Evolutionary conservation across 2,113 vertebrate species (phyloP).

Genomic region (Clarias macrocephalus): DNA sequence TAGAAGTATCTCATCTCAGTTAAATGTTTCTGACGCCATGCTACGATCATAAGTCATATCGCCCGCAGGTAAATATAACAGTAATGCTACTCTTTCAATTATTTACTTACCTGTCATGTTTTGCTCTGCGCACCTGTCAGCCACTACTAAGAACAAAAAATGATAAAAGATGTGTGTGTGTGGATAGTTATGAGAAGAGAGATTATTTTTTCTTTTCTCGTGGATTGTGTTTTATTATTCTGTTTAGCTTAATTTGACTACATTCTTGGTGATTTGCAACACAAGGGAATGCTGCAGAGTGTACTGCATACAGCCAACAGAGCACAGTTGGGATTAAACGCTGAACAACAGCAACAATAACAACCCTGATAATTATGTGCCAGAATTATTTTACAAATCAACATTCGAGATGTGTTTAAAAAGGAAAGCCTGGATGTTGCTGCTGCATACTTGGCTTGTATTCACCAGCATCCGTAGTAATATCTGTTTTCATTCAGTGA

Average conservation of each 20-base stretch:
- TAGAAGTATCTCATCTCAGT: neutral
- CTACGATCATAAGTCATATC: neutral
- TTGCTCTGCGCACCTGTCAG: neutral
- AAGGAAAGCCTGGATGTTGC: neutral
- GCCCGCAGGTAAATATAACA: neutral
- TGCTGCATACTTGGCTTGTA: neutral
- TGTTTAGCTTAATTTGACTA: constrained; percentile 42
- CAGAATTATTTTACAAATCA: neutral
- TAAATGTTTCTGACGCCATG: neutral
- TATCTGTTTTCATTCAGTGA: neutral
- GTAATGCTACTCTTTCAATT: neutral
- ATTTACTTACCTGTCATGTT: neutral
- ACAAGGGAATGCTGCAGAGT: constrained; percentile 1
- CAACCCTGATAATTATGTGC: neutral
- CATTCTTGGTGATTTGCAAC: constrained; percentile 34
- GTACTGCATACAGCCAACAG: neutral
- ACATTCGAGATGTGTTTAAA: constrained; percentile 9
- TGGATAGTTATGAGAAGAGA: neutral
- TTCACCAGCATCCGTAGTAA: neutral
- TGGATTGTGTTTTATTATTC: constrained; percentile 16
- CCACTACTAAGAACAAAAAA: neutral
- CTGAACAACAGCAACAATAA: neutral
- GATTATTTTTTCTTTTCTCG: neutral
- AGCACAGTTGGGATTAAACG: neutral
- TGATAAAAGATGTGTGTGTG: neutral